Percentiles rank a stretch among this genome's conserved stretches.
Conservation (phyloP, 2,888 invertebrate genomes). For the Sthenelais limicola region DNA sequence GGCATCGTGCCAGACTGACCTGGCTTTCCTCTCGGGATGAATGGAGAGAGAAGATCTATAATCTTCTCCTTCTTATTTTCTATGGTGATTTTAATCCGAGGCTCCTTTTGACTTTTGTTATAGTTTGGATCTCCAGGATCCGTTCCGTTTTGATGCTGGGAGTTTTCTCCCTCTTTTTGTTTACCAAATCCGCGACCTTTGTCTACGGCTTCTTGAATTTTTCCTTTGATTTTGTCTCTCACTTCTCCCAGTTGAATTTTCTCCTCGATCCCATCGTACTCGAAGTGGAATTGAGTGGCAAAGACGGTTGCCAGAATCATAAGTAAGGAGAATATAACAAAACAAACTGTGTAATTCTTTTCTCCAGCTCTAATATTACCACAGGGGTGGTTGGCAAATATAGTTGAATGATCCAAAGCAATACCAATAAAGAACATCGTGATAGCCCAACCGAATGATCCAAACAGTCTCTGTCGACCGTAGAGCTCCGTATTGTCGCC, state of each 20-base stretch:
- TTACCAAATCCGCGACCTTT: slow-evolving; percentile 9
- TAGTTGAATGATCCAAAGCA: slow-evolving; percentile 91
- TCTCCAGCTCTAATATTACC: slow-evolving; percentile 86
- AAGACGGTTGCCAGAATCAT: slow-evolving; percentile 95
- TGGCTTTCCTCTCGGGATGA: slow-evolving; percentile 52
- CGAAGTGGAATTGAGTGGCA: slow-evolving; percentile 87
- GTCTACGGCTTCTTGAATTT: slow-evolving; percentile 21
- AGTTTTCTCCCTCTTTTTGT: not conserved
- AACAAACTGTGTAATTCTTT: slow-evolving; percentile 98
- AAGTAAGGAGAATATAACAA: slow-evolving; percentile 95
- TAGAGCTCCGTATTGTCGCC: slow-evolving; percentile 84
- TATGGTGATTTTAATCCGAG: slow-evolving; percentile 47
- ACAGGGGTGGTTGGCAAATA: slow-evolving; percentile 94
- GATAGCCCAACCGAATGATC: slow-evolving; percentile 97
- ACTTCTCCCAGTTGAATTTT: slow-evolving; percentile 61
- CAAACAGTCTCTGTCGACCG: slow-evolving; percentile 98
- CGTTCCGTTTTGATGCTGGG: slow-evolving; percentile 48
- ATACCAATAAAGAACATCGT: slow-evolving; percentile 97
- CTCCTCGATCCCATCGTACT: slow-evolving; percentile 47
- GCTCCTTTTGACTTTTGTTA: slow-evolving; percentile 11
- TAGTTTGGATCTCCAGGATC: slow-evolving; percentile 53
- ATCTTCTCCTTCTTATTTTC: slow-evolving; percentile 38
- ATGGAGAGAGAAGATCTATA: slow-evolving; percentile 45
- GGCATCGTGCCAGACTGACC: slow-evolving; percentile 54
- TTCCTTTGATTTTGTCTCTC: slow-evolving; percentile 55